A percentile compares a stretch with the other conserved stretches of the same genome.
phyloP scores from a whole-genome alignment of 1,140 invertebrate species.

The Brachionus manjavacas region DNA sequence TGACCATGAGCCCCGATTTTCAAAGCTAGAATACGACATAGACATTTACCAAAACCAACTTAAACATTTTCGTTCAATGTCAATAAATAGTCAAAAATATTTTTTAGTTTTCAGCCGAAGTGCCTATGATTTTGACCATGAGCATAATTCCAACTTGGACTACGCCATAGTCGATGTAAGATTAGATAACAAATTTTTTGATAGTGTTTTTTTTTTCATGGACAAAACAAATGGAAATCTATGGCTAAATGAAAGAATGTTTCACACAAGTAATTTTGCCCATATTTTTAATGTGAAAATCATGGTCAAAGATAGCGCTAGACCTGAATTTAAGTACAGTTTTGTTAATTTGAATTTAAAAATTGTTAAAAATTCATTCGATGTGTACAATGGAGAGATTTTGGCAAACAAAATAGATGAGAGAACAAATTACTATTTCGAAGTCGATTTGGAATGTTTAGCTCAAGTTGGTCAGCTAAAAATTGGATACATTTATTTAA shows the following conservation, averaged over 20 bases:
- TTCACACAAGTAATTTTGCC: background rate
- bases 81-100: background rate
- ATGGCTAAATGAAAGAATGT: background rate
- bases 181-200: background rate
- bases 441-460: conserved; percentile 17
- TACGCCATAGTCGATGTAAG: background rate
- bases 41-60: background rate
- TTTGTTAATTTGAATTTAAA: background rate
- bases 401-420: background rate
- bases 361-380: background rate
- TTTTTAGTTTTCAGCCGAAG: background rate
- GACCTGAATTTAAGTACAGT: background rate
- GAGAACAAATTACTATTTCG: background rate
- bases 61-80: background rate
- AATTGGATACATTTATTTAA: background rate
- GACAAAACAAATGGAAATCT: conserved; percentile 16
- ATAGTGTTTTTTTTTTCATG: background rate
- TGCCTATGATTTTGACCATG: background rate
- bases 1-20: background rate
- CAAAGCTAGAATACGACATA: background rate
- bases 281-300: background rate
- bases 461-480: conserved; percentile 13
- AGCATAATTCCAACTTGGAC: background rate
- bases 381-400: background rate
- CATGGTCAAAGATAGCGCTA: background rate